These are phyloP conservation scores for Argyresthia albistria DNA, from an alignment of 2,888 invertebrate genomes.

Conservation along the genomic window DNA sequence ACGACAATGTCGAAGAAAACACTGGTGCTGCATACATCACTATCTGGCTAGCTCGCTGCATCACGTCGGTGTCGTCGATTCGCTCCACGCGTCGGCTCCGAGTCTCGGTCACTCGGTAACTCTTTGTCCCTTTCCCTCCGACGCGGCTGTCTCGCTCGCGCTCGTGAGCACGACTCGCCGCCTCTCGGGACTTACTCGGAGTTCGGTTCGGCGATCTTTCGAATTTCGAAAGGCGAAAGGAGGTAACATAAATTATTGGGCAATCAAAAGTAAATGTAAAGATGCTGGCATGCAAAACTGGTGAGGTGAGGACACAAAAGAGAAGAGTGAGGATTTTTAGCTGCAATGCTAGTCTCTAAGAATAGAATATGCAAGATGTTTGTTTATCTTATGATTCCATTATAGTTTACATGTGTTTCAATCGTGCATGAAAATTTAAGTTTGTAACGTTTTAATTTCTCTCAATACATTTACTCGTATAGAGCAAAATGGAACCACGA, in stretches of 20 bases:
- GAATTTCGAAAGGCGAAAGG: constrained; percentile 17
- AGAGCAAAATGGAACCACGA: too few relatives aligned
- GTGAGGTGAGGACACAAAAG: too few relatives aligned
- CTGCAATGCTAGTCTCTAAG: too few relatives aligned
- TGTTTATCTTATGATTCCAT: too few relatives aligned
- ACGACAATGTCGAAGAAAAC: constrained; percentile 2
- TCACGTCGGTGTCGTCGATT: constrained; percentile 84
- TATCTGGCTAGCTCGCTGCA: constrained; percentile 89
- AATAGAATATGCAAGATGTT: too few relatives aligned
- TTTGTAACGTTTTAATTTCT: too few relatives aligned
- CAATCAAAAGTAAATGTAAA: constrained; percentile 22
- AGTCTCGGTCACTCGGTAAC: constrained; percentile 59
- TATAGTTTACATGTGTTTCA: too few relatives aligned
- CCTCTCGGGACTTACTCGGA: constrained; percentile 33
- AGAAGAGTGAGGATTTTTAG: too few relatives aligned
- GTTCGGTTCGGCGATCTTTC: constrained; percentile 41
- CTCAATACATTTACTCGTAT: too few relatives aligned
- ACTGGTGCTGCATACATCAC: constrained; percentile 78
- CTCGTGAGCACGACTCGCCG: constrained; percentile 18
- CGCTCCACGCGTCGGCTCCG: constrained; percentile 63
- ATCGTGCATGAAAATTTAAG: too few relatives aligned
- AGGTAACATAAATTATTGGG: constrained; percentile 29
- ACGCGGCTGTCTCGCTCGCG: constrained; percentile 31
- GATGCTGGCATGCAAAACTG: constrained; percentile 13
- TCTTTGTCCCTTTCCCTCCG: constrained; percentile 46